Base-by-base conservation (phyloP, 2,888 invertebrate species). In the Pycnomerus fuliginosus region DNA sequence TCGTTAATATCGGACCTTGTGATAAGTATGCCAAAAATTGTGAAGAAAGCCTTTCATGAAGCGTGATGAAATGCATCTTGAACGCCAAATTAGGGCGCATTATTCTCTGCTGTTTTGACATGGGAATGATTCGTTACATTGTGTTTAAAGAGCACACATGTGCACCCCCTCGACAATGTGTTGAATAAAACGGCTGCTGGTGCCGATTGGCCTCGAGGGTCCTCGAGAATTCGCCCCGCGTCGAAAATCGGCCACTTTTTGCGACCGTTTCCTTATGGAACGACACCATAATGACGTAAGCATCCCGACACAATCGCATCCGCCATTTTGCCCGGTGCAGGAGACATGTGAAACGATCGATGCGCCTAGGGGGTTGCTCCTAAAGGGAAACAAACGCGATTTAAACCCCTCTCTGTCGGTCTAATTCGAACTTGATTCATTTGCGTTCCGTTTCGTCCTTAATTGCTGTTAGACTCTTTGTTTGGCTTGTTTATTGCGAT, bases 331-430 rank as follows among this genome's bases (percentile, higher is more conserved):
- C 63, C 67, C 62, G 69, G 62, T 69, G 70, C 58, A 58, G 63
- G 65, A 70, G 68, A 70, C 69, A 65, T 68, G 59, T 60, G 66
- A 61, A 57, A 60, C 66, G 67, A 70, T 70, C 69, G 69, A 70
- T 70, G 65, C 60, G 60, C 53, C 44, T 53, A 44, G 50, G 49
- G 53, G 52, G 42, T 38, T 41, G 30, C 45, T 52, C 51, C 55
- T 55, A 53, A 55, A 62, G 58, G 59, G 59, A 61, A 63, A 61
- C 61, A 61, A 62, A 60, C 55, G 56, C 61, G 57, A 56, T 55
- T 34, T 35, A 39, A 35, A 33, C 29, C 43, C 22, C 28, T 30
- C 31, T 47, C 42, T 38, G 25, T 49, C 55, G 49, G 50, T 54
- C 53, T 56, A 60, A 56, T 54, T 50, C 50, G 42, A 54, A 50